Base-by-base conservation (phyloP, 2,888 invertebrate genomes). In the Agrenia bidenticulata region DNA sequence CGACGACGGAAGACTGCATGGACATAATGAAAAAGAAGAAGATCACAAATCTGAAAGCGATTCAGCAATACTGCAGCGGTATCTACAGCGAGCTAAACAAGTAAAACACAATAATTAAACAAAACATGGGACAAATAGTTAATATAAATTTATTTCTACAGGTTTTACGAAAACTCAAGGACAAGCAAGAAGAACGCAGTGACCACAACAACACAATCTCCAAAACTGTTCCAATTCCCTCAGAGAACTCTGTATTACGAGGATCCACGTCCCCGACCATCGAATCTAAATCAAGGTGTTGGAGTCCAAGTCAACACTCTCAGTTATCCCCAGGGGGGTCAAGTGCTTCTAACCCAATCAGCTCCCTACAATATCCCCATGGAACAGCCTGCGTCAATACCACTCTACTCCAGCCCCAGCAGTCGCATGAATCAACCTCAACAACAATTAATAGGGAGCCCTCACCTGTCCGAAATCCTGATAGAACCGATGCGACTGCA, bases 71-170 rank as follows among this genome's bases (percentile, higher is more conserved):
- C 57, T 70, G 70, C 66, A 67, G 39, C 63, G 60, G 56, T 66
- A 67, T 70, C 23, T 70, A 66, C 70, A 66, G n/a, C 37, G 64
- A 57, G 67, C 70, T 65, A 61, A 66, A 66, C 61, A 65, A 55
- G 70, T 68, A 37, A 23, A 19, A n/a, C n/a, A 13, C 13, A 21
- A 11, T 49, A n/a, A 39, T 39, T 39, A 17, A n/a, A 54, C 15
- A 17, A 15, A 13, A 27, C 37, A 55, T 32, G 9, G 24, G 9
- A 56, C 42, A 13, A 7, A 21, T 19, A 41, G 7, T 39, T 51
- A 15, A 15, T 56, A 15, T 32, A 11, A 23, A 11, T 24, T 19
- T 27, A 56, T 21, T 32, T 9, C 23, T 56, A 4, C 13, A 69
- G 67, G 59, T 67, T 64, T n/a, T 67, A 67, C 64, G 67, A 26